These are phyloP conservation scores for Actenoides hombroni DNA, from an alignment of 2,113 vertebrate species.

Conservation along the genomic window DNA sequence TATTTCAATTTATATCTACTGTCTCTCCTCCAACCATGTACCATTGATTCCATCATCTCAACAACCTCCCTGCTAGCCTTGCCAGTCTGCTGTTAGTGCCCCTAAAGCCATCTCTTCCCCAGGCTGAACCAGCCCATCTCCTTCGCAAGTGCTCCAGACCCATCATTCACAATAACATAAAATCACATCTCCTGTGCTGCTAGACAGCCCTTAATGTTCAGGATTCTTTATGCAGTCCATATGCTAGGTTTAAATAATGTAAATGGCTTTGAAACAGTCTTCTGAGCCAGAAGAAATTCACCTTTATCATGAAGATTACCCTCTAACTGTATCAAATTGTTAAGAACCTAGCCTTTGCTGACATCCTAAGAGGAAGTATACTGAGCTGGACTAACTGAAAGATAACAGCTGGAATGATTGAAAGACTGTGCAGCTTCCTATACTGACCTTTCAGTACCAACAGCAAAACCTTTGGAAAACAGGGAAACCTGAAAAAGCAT, in stretches of 20 bases:
- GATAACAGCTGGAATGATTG: neutral
- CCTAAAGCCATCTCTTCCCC: neutral
- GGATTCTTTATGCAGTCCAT: neutral
- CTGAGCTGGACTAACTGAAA: neutral
- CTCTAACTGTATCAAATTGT: neutral
- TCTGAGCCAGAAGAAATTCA: neutral
- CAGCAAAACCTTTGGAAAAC: neutral
- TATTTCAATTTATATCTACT: neutral
- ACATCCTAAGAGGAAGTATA: neutral
- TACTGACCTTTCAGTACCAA: neutral
- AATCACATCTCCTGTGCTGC: neutral
- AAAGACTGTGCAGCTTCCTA: neutral
- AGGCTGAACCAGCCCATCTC: neutral
- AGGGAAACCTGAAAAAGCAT: neutral
- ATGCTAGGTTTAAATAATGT: slow-evolving; percentile 33
- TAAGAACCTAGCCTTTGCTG: neutral
- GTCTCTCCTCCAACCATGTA: neutral
- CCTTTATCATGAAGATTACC: neutral
- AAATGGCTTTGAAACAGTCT: neutral
- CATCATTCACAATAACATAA: neutral
- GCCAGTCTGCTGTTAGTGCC: neutral
- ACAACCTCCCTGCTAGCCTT: neutral
- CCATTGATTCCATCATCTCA: neutral
- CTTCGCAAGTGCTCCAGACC: neutral
- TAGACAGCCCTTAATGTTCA: neutral